A percentile compares a stretch with the other conserved stretches of the same genome.
Conservation (phyloP, 1,140 invertebrate genomes). For the Procambarus virginalis region DNA sequence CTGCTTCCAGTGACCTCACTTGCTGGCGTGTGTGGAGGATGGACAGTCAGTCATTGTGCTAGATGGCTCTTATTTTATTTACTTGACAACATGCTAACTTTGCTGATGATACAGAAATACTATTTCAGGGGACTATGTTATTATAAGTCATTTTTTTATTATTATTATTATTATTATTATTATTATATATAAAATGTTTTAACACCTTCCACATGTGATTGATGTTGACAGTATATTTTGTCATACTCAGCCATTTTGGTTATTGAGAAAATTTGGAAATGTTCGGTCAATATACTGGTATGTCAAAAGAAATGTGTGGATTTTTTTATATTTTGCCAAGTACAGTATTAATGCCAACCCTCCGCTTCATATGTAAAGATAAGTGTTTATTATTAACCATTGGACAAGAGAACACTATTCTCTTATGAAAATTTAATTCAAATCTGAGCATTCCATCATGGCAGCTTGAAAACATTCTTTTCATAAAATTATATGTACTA, state of each 20-base stretch:
- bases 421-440: too few relatives aligned
- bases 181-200: background rate
- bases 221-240: background rate
- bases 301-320: background rate
- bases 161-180: background rate
- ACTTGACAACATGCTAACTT: too few relatives aligned
- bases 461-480: too few relatives aligned
- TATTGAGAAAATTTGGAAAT: background rate
- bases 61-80: conserved; percentile 8
- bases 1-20: conserved; percentile 7
- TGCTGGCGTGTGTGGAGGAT: conserved; percentile 29
- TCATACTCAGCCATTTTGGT: background rate
- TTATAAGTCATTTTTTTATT: background rate
- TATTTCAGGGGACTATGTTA: too few relatives aligned
- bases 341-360: too few relatives aligned
- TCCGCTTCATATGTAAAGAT: too few relatives aligned
- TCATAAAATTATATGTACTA: too few relatives aligned
- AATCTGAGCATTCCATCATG: too few relatives aligned
- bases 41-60: conserved; percentile 5
- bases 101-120: too few relatives aligned
- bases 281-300: background rate
- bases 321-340: too few relatives aligned
- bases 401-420: too few relatives aligned
- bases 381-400: too few relatives aligned
- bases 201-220: background rate